Evolutionary conservation across 2,113 vertebrate genomes (phyloP).

Genomic region (Spermophilus dauricus): DNA sequence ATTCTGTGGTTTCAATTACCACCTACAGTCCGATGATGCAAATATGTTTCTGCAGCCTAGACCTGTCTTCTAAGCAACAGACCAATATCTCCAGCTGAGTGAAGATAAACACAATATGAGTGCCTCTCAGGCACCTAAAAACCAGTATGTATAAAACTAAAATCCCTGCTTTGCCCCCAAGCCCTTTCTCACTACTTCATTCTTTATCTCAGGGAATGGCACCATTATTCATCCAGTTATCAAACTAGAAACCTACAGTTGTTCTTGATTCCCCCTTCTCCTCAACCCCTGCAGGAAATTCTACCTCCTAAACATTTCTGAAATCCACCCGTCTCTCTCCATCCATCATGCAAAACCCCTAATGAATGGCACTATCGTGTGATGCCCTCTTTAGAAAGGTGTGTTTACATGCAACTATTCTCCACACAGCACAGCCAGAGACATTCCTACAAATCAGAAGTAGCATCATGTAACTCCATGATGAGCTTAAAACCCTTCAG

Average conservation of each 20-base stretch:
- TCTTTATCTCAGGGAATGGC: background rate
- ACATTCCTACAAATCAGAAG: slow-evolving; percentile 10
- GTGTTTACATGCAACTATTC: background rate
- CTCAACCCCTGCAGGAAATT: slow-evolving; percentile 32
- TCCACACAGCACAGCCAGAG: background rate
- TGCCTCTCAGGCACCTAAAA: background rate
- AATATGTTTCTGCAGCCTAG: background rate
- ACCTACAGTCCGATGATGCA: background rate
- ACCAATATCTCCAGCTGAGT: background rate
- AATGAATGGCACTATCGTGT: background rate
- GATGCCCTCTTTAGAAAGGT: background rate
- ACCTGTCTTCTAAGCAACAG: slow-evolving; percentile 29
- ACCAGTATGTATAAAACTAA: slow-evolving; percentile 24
- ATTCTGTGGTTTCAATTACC: background rate
- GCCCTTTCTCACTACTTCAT: background rate
- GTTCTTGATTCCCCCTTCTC: background rate
- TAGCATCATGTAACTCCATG: background rate
- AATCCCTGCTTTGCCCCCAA: background rate
- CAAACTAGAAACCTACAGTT: slow-evolving; percentile 6
- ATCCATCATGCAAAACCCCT: background rate
- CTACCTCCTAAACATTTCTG: slow-evolving; percentile 32
- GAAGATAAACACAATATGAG: background rate
- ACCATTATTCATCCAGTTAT: background rate
- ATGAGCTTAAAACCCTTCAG: background rate
- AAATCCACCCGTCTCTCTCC: background rate